Evolutionary conservation across 2,888 invertebrate species (phyloP).

Genomic region (Trileptium ribeirensis): DNA sequence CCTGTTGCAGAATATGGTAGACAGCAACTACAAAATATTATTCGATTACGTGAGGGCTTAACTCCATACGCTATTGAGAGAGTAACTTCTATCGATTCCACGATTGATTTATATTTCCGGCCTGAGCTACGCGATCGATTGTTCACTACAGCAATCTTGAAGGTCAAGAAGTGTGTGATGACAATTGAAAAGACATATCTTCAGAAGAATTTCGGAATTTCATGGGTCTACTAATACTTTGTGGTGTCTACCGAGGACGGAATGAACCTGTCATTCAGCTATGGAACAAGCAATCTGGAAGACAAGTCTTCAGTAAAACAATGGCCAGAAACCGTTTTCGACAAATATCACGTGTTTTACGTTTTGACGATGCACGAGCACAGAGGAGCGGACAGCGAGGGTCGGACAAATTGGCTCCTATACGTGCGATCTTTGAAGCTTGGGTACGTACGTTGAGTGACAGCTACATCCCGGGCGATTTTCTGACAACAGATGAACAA

Average conservation of each 20-base stretch:
- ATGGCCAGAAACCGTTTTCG: not conserved
- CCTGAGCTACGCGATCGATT: no score
- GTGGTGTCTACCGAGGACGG: not conserved
- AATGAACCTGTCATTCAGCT: not conserved
- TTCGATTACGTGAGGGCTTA: no score
- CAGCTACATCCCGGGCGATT: constrained; percentile 28
- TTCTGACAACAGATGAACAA: constrained; percentile 39
- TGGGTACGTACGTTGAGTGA: not conserved
- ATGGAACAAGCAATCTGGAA: not conserved
- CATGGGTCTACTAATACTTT: not conserved
- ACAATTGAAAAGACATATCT: no score
- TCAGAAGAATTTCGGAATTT: not conserved
- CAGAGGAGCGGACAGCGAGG: not conserved
- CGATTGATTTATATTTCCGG: no score
- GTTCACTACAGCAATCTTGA: no score
- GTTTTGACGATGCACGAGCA: not conserved
- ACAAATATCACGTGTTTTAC: not conserved
- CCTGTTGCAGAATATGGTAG: not conserved
- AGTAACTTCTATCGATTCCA: no score
- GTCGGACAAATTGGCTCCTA: not conserved
- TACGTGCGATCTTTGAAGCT: not conserved
- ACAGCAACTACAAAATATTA: not conserved
- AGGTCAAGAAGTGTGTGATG: no score
- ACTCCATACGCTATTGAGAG: no score
- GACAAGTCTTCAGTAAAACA: not conserved